Base-by-base conservation (phyloP, 2,888 invertebrate species). In the Pogonocherus hispidulus region DNA sequence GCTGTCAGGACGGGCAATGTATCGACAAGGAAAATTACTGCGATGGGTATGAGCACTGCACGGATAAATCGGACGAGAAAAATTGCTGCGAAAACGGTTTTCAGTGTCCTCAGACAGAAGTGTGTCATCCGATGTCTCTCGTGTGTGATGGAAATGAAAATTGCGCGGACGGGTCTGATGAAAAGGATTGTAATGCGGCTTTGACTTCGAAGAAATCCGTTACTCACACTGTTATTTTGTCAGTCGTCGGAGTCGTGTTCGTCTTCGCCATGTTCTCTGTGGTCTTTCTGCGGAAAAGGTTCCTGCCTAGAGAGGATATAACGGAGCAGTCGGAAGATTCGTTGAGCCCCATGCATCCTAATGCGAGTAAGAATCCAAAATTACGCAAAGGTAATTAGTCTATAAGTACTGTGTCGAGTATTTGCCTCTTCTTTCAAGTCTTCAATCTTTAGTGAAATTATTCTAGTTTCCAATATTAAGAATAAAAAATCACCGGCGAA, bases 141-240 rank as follows among this genome's bases (percentile, higher is more conserved):
- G 86, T 94, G 0, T 96, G 96, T 79, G 94, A 96, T 84, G 92
- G 92, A 0, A 91, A 89, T 84, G 90, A 89, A 8, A 91, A 95
- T 81, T 96, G 96, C 82, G 90, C 90, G 0, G 94, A 95, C 85
- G 94, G 93, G 0, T 90, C 92, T 0, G 95, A 96, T 82, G 96
- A 96, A 83, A 87, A 89, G 4, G 87, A 89, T 1, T 88, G 91
- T 1, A 88, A 90, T 2, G 94, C 94, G 78, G 86, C 87, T 11
- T 86, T 85, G n/a, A 84, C 87, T 5, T 86, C 87, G 71, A 87
- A 81, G 74, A 71, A 72, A 44, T 70, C 75, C 73, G 87, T 90
- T 64, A 87, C 90, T 27, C 85, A 88, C 2, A 87, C 89, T 11
- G 85, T 90, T 0, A 87, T 89, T 3, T 87, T 88, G 1, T 86